Evolutionary conservation across 2,888 invertebrate genomes (phyloP), one percentile per base, ranked within the genome.

Genomic region (Crioceris asparagi): DNA sequence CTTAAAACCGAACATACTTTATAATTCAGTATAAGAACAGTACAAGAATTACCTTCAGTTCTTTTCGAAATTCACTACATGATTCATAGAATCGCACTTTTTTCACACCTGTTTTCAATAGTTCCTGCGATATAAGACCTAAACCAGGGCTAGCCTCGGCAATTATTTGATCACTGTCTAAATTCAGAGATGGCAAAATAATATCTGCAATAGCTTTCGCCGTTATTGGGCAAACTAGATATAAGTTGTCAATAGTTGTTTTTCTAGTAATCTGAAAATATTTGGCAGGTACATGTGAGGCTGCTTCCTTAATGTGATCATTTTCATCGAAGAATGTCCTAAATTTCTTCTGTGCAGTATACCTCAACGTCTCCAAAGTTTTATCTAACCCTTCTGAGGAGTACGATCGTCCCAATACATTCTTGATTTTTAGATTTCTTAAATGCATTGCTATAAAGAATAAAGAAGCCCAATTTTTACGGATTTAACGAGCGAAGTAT

Each of bases 71-170:
- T 14, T 68, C 56, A 14, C 56, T 55, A 37, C 69, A 64, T 5
- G 61, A 52, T 62, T 84, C 84, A 53, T 74, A 75, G 39, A 81
- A 52, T 40, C 75, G 61, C 10, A 83, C 61, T 30, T 64, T 58
- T 6, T 67, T 63, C 17, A 72, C 60, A 12, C 67, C 68, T 47
- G 46, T 45, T 5, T 69, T 54, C 3, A 83, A 57, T 19, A 84
- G 55, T 47, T 77, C 67, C 45, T 67, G 58, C 2, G 79, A 77
- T 32, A 83, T 58, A 14, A 75, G 59, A 1, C 83, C 81, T 27
- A 75, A 62, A 0, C 83, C 83, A 1, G 83, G 77, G 62, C 79
- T 79, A 0, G 78, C 66, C 65, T 84, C 83, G n/a, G 77, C 61
- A 11, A 78, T 54, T 2, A 69, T 63, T 31, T 54, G 54, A 14